These are phyloP conservation scores for Tetragonula carbonaria DNA, from an alignment of 2,888 invertebrate genomes.

Conservation along the genomic window DNA sequence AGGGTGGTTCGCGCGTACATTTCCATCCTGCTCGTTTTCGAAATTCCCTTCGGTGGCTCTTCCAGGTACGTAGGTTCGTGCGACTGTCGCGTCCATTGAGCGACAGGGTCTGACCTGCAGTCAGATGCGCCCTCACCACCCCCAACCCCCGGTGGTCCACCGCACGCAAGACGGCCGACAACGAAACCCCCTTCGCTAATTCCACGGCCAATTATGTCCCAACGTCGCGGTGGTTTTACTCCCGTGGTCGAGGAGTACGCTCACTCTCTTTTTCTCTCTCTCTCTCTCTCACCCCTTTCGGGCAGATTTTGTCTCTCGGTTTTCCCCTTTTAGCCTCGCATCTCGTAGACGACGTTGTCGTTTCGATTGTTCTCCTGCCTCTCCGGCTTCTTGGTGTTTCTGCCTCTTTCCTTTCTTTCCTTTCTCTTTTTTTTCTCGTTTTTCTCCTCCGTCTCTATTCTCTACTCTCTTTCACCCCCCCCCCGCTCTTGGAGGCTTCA, in stretches of 20 bases:
- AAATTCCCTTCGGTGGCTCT: conserved; percentile 67
- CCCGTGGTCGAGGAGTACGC: conserved; percentile 44
- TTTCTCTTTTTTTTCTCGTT: neutral
- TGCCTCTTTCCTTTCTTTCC: conserved; percentile 16
- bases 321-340: conserved; percentile 45
- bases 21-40: conserved; percentile 75
- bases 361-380: conserved; percentile 52
- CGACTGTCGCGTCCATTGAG: neutral
- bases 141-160: neutral
- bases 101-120: conserved; percentile 6
- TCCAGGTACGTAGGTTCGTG: conserved; percentile 4
- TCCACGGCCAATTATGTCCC: conserved; percentile 78
- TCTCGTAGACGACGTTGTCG: conserved; percentile 51
- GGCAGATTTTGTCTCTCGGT: conserved; percentile 46
- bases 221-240: conserved; percentile 68
- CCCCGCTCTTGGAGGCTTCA: neutral
- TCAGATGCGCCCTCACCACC: neutral
- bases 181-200: conserved; percentile 77
- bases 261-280: conserved; percentile 10
- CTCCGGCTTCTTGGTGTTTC: conserved; percentile 46
- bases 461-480: neutral
- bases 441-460: neutral
- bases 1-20: conserved; percentile 70
- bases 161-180: conserved; percentile 73
- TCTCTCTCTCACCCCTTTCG: no score